Evolutionary conservation across 2,797 vertebrate species (phyloP).

Genomic region (Geotrypetes seraphini): DNA sequence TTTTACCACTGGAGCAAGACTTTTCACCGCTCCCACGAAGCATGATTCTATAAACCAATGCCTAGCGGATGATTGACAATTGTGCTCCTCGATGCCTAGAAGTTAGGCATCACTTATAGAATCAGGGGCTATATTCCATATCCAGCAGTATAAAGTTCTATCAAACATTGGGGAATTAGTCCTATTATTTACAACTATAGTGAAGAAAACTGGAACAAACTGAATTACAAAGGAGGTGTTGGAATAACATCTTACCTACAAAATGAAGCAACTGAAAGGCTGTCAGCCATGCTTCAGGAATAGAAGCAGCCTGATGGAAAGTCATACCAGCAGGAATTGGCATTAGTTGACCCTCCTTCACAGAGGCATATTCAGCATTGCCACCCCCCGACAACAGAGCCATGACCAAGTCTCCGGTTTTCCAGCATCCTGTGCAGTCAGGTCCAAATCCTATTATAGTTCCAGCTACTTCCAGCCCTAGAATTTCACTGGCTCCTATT

Average conservation of each 20-base stretch:
- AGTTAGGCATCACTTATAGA: too few species aligned
- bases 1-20: too few species aligned
- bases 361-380: constrained; percentile 67
- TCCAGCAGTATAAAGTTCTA: too few species aligned
- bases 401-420: constrained; percentile 57
- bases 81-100: too few species aligned
- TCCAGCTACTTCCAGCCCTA: constrained; percentile 73
- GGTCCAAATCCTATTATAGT: constrained; percentile 50
- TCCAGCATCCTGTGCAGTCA: constrained; percentile 48
- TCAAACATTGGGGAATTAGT: too few species aligned
- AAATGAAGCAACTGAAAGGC: constrained; percentile 72
- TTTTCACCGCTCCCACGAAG: too few species aligned
- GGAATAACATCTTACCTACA: constrained; percentile 54
- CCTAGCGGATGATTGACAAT: too few species aligned
- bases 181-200: too few species aligned
- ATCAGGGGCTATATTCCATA: too few species aligned
- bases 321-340: constrained; percentile 50
- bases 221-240: too few species aligned
- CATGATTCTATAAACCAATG: too few species aligned
- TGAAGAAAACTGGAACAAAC: too few species aligned
- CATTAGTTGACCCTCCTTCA: constrained; percentile 66
- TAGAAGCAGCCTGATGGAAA: constrained; percentile 61
- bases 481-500: constrained; percentile 64
- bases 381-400: constrained; percentile 68
- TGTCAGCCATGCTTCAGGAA: constrained; percentile 78